Evolutionary conservation across 2,113 vertebrate species (phyloP).

Genomic region (Hemicordylus capensis): DNA sequence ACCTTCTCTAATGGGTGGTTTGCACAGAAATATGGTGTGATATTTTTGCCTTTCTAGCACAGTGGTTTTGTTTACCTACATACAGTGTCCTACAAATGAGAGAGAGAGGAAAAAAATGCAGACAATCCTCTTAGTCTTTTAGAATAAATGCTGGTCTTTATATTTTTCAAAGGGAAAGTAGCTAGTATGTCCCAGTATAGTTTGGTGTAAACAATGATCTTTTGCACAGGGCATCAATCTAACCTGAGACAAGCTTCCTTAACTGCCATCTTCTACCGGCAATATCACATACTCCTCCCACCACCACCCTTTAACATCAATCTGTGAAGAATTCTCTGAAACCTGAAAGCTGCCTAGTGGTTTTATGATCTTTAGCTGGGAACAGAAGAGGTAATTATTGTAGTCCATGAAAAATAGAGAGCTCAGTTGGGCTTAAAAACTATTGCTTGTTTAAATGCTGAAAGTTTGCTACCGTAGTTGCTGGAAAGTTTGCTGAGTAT

Average conservation of each 20-base stretch:
- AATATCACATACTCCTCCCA: neutral
- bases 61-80: neutral
- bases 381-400: neutral
- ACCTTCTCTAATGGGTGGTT: neutral
- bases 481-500: neutral
- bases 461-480: neutral
- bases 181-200: neutral
- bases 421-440: neutral
- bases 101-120: neutral
- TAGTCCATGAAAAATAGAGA: neutral
- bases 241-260: neutral
- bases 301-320: neutral
- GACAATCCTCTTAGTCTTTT: too few relatives aligned
- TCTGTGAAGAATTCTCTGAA: neutral
- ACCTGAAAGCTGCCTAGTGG: too few relatives aligned
- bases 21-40: neutral
- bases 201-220: neutral
- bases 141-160: neutral
- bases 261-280: neutral
- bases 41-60: neutral
- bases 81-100: neutral
- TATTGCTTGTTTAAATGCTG: too few relatives aligned
- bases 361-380: neutral
- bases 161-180: neutral
- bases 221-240: too few relatives aligned